Evolutionary conservation across 2,113 vertebrate species (phyloP).

Genomic region (Carassius gibelio): DNA sequence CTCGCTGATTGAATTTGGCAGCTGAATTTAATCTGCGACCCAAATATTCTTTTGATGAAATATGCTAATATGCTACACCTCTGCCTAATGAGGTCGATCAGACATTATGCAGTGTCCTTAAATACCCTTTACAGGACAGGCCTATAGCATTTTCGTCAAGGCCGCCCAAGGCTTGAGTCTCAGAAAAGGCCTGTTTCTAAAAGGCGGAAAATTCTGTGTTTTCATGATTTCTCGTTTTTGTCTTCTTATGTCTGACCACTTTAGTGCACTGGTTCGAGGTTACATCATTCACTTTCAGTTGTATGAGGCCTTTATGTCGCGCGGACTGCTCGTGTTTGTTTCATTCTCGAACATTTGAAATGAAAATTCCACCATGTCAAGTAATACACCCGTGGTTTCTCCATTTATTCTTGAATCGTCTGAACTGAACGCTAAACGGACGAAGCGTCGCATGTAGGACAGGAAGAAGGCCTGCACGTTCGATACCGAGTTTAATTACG

Average conservation of each 20-base stretch:
- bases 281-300: not conserved
- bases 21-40: constrained; percentile 39
- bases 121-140: constrained; percentile 31
- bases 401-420: not conserved
- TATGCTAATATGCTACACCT: constrained; percentile 44
- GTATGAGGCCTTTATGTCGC: not conserved
- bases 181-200: too few species aligned
- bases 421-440: not conserved
- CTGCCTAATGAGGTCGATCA: constrained; percentile 20
- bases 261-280: not conserved
- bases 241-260: not conserved
- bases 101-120: constrained; percentile 39
- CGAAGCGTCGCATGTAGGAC: not conserved
- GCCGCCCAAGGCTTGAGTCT: not conserved
- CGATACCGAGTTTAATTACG: not conserved
- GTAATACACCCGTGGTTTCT: not conserved
- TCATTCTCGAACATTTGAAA: not conserved
- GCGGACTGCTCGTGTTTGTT: not conserved
- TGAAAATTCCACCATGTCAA: not conserved
- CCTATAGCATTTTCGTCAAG: not conserved
- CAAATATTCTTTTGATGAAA: constrained; percentile 39
- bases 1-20: not conserved
- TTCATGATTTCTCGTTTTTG: not conserved
- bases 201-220: not conserved
- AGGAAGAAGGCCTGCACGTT: not conserved